Conservation (phyloP, 2,888 invertebrate species). For the Allophyes oxyacanthae region DNA sequence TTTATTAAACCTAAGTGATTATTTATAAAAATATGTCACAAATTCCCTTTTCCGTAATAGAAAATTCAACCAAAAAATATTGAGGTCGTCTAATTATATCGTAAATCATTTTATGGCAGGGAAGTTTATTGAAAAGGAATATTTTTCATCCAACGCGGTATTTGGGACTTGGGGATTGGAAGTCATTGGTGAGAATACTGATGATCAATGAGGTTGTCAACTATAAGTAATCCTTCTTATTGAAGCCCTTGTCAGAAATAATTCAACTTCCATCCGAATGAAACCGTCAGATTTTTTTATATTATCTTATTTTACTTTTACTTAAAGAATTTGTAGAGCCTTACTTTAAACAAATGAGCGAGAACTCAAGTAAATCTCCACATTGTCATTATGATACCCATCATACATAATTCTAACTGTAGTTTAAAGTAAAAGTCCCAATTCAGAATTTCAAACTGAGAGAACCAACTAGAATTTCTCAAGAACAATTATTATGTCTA, state of each 20-base stretch:
- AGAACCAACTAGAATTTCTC: slow-evolving; percentile 31
- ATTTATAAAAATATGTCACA: no score
- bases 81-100: slow-evolving; percentile 1
- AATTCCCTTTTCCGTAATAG: no score
- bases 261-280: no score
- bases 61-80: no score
- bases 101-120: slow-evolving; percentile 11
- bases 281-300: no score
- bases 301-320: no score
- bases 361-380: no score
- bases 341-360: no score
- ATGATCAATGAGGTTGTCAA: slow-evolving; percentile 6
- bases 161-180: neutral
- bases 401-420: neutral
- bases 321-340: no score
- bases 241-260: no score
- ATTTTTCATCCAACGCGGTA: neutral
- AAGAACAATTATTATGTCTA: slow-evolving; percentile 13
- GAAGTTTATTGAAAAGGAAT: slow-evolving; percentile 4
- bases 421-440: slow-evolving; percentile 6
- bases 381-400: no score
- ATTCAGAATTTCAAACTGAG: slow-evolving; percentile 3
- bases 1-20: no score
- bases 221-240: neutral
- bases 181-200: neutral